Base-by-base conservation (phyloP, 1,140 invertebrate species). In the Dysdera silvatica region DNA sequence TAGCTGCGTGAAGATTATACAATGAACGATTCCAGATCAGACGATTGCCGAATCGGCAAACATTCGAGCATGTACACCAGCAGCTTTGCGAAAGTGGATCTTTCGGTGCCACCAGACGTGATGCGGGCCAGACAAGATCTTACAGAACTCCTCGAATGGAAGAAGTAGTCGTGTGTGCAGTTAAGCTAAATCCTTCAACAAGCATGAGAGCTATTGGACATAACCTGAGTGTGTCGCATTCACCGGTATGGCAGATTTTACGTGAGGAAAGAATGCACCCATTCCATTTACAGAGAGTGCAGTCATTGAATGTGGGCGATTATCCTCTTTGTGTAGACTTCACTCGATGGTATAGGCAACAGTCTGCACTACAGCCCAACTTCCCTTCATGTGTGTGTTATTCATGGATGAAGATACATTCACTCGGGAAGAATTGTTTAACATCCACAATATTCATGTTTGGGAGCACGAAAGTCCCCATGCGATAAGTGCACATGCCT, bases 361-460 rank as follows among this genome's bases (percentile, higher is more conserved):
- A 58, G 26, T 14, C 18, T 43, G 23, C 29, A 23, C 10, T n/a
- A 49, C 47, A 49, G 43, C 56, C 43, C 3, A 32, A 29, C 47
- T 61, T 56, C 23, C 47, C 47, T 28, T 2, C 7, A n/a, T 23
- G 29, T 54, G 18, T 14, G 23, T 53, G 28, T 56, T 64, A 41
- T 65, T 64, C 32, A 40, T 29, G 5, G 66, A 67, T 45, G 47
- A 67, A 37, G 6, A 53, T 3, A 32, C 20, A 3, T 67, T 67
- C 37, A 49, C 28, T 52, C 3, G 31, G 48, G 61, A 59, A 10
- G 18, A 29, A 26, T 5, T 59, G 24, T 14, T 40, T n/a, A 57
- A 57, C 28, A 67, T 72, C 47, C 67, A 61, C 37, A 66, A 61
- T 52, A 35, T 53, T 14, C 49, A 66, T 41, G 28, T 52, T 12